These are phyloP conservation scores for Cantharis flavilabris DNA, from an alignment of 2,888 invertebrate species.

Conservation along the genomic window DNA sequence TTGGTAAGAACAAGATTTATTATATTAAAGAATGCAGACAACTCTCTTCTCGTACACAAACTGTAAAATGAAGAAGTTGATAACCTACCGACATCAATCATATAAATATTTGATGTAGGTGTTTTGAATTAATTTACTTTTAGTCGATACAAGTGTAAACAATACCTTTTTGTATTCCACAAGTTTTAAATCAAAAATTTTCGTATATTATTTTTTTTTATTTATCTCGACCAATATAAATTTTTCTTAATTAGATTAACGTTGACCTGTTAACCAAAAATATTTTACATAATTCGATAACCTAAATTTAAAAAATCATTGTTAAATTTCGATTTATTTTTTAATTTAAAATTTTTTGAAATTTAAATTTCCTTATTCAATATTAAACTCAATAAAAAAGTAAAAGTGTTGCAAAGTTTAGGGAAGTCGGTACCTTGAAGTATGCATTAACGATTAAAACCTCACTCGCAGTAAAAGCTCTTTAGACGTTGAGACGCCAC, in stretches of 20 bases:
- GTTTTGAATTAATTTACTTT: not conserved
- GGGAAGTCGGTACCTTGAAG: conserved; percentile 9
- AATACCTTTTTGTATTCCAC: not conserved
- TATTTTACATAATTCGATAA: no score
- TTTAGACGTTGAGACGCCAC: conserved; percentile 33
- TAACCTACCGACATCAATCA: not conserved
- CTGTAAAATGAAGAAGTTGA: not conserved
- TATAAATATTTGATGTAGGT: not conserved
- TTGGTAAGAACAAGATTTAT: not conserved
- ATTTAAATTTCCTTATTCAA: no score
- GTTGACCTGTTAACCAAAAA: no score
- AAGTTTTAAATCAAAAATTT: no score
- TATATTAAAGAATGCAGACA: not conserved
- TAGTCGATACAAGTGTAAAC: not conserved
- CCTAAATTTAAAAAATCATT: no score
- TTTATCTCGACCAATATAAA: no score
- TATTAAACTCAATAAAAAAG: not conserved
- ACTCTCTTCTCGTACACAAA: not conserved
- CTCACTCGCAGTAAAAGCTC: conserved; percentile 27
- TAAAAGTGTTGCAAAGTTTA: conserved; percentile 5
- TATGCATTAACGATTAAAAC: conserved; percentile 29
- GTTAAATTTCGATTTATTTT: no score
- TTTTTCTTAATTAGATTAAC: no score
- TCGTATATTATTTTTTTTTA: no score
- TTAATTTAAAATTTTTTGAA: no score